A percentile compares a stretch with the other conserved stretches of the same genome.
phyloP scores from a whole-genome alignment of 2,888 invertebrate genomes.

The Petrolisthes cinctipes region DNA sequence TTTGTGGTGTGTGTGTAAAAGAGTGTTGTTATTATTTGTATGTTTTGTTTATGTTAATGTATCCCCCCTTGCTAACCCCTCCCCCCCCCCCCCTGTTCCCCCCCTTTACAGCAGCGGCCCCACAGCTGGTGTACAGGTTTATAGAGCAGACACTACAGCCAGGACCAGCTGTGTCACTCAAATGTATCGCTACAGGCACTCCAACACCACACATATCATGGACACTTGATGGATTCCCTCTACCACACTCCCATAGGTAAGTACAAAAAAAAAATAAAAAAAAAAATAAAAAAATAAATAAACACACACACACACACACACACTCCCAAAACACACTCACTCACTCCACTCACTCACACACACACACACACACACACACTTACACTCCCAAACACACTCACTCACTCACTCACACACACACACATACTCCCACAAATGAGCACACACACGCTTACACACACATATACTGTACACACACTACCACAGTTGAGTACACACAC shows the following conservation, averaged over 20 bases:
- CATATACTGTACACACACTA: neutral
- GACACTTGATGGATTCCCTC: constrained; percentile 60
- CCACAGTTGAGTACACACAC: too few relatives aligned
- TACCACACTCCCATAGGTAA: constrained; percentile 63
- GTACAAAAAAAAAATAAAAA: too few relatives aligned
- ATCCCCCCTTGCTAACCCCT: neutral
- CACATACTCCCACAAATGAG: too few relatives aligned
- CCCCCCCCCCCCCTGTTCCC: neutral
- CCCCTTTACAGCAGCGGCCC: constrained; percentile 50
- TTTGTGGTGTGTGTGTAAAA: constrained; percentile 5
- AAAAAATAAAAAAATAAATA: too few relatives aligned
- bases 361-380: too few relatives aligned
- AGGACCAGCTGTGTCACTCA: constrained; percentile 61
- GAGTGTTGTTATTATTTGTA: neutral
- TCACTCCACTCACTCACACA: too few relatives aligned
- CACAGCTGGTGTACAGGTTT: constrained; percentile 60
- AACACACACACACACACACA: too few relatives aligned
- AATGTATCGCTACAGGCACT: constrained; percentile 63
- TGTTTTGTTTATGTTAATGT: neutral
- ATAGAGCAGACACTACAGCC: constrained; percentile 65
- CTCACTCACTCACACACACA: too few relatives aligned
- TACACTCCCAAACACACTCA: neutral
- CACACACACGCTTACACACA: too few relatives aligned
- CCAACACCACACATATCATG: constrained; percentile 63
- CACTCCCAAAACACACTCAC: too few relatives aligned